Base-by-base conservation (phyloP, 1,140 invertebrate species). In the Ceratoteleas bidentatus region DNA sequence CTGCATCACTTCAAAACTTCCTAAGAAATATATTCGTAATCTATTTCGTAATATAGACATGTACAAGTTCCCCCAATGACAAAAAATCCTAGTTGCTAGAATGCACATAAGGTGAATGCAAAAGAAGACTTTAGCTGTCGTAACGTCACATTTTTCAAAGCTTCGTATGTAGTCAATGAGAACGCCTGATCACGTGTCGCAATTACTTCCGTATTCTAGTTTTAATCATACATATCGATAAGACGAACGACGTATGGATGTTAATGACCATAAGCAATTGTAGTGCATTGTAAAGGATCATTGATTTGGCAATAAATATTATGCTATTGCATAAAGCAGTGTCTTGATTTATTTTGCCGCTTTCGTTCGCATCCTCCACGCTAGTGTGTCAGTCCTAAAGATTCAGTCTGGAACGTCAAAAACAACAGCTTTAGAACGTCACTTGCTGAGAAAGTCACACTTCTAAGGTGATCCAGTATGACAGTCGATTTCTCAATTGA, bases 281-380 rank as follows among this genome's bases (percentile, higher is more conserved):
- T 88, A 89, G 86, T 88, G 86, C 86, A 85, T 85, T 86, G 84
- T 83, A 87, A 77, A 85, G 87, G 74, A 87, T 73, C 83, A 73
- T 89, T 89, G 74, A 87, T 89, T 88, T 90, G 86, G 87, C 87
- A 91, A 91, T 91, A 91, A 91, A 91, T 87, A 87, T 90, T 89
- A 85, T 90, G 88, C 87, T 89, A 88, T 86, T 90, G 81, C 86
- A 86, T 91, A 56, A 47, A 87, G 86, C 85, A 84, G 85, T 86
- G 89, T 90, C 88, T 91, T 87, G 82, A 88, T 89, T 91, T 90
- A 90, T 90, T 91, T 89, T 89, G 86, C 85, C 77, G 89, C 88
- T 91, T 91, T 84, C 74, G 80, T 86, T 85, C 74, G 82, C 85
- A 87, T 86, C 85, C 70, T 77, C 69, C 53, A 52, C 65, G 58